Percentiles rank a stretch among this genome's conserved stretches.
Conservation (phyloP, 2,888 invertebrate genomes). For the Napeogenes sylphis region DNA sequence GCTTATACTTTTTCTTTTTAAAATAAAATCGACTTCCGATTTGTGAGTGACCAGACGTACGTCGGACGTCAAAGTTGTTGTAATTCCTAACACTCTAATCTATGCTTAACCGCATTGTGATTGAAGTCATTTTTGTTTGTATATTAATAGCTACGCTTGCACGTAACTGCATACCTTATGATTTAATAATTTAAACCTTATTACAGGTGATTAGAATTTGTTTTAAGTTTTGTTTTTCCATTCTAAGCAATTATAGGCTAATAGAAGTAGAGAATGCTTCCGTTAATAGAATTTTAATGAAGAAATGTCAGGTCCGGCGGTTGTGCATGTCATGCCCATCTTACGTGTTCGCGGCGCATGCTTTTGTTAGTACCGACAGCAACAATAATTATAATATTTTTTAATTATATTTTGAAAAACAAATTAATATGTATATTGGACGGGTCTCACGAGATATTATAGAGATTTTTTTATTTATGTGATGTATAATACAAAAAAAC, state of each 20-base stretch:
- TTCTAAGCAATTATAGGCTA: constrained; percentile 30
- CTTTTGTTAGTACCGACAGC: constrained; percentile 27
- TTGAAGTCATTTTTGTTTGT: constrained; percentile 32
- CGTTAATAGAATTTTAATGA: constrained; percentile 78
- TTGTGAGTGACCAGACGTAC: constrained; percentile 50
- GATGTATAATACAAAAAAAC: no score
- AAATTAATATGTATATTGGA: no score
- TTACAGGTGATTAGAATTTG: neutral
- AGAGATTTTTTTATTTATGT: no score
- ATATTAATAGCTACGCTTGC: neutral
- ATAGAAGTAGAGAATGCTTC: constrained; percentile 67
- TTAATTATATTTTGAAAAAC: neutral
- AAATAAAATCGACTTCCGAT: constrained; percentile 63
- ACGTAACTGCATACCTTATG: constrained; percentile 18
- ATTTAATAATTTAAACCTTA: constrained; percentile 28
- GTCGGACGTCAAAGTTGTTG: constrained; percentile 46
- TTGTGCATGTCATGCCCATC: constrained; percentile 75
- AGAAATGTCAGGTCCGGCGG: constrained; percentile 70
- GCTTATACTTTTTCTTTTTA: constrained; percentile 36
- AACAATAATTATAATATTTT: constrained; percentile 3
- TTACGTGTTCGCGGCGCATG: constrained; percentile 60
- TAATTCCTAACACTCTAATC: constrained; percentile 27
- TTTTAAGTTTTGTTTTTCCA: accelerated
- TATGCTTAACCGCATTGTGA: constrained; percentile 20
- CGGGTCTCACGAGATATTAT: no score